Evolutionary conservation across 2,797 vertebrate species (phyloP).

Genomic region (Cirrhinus molitorella): DNA sequence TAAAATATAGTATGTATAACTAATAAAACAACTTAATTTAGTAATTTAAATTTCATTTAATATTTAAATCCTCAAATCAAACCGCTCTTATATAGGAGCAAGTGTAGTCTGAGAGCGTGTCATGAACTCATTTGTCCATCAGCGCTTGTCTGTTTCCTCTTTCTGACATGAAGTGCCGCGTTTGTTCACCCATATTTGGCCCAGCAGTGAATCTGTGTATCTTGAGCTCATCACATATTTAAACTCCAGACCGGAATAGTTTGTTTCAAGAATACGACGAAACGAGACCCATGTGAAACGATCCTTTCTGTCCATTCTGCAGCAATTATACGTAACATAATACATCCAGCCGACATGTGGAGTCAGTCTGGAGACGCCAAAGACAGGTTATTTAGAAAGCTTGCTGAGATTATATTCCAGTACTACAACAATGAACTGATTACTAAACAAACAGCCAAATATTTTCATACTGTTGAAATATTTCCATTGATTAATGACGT

Average conservation of each 20-base stretch:
- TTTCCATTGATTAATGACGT: neutral
- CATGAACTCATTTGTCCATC: neutral
- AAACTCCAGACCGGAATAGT: neutral
- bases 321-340: constrained; percentile 6
- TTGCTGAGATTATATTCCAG: neutral
- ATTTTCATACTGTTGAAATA: neutral
- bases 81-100: no score
- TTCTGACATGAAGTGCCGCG: neutral
- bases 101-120: neutral
- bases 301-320: neutral
- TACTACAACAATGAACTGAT: neutral
- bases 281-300: neutral
- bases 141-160: neutral
- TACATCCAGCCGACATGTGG: neutral
- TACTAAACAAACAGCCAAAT: neutral
- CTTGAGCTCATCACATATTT: neutral
- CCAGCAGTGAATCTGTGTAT: neutral
- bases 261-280: neutral
- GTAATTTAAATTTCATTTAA: no score
- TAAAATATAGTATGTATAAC: no score
- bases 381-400: neutral
- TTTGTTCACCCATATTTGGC: neutral
- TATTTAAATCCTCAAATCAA: no score
- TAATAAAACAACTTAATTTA: no score
- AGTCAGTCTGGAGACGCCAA: neutral